Conservation (phyloP, 2,888 invertebrate species). For the Ceraclea dissimilis region DNA sequence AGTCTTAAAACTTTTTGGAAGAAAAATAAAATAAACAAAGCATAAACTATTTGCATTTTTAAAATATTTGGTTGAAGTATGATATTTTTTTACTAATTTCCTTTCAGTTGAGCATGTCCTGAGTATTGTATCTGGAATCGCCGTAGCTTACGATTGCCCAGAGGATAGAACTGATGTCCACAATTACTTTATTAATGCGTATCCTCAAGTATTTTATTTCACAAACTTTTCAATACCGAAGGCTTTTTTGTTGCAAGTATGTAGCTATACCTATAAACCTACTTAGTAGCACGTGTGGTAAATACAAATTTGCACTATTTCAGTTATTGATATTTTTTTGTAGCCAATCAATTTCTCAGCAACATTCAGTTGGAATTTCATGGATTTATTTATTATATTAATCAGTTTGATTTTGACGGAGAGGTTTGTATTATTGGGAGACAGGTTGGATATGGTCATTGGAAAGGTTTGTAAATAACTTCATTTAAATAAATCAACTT, state of each 20-base stretch:
- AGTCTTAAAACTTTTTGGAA: too few species aligned
- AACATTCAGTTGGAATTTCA: conserved; percentile 67
- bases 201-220: conserved; percentile 38
- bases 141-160: conserved; percentile 36
- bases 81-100: too few species aligned
- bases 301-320: too few species aligned
- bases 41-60: too few species aligned
- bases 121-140: conserved; percentile 52
- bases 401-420: conserved; percentile 61
- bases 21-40: too few species aligned
- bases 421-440: conserved; percentile 56
- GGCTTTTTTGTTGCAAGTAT: conserved; percentile 38
- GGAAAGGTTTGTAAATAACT: conserved; percentile 36
- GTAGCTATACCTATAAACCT: conserved; percentile 26
- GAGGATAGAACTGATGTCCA: conserved; percentile 23
- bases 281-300: too few species aligned
- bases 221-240: conserved; percentile 37
- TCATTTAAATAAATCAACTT: too few species aligned
- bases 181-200: conserved; percentile 30
- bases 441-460: conserved; percentile 40
- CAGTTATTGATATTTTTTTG: background rate
- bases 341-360: conserved; percentile 40
- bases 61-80: too few species aligned
- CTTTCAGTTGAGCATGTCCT: conserved; percentile 53
- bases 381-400: conserved; percentile 66